Evolutionary conservation across 2,797 vertebrate species (phyloP), one percentile per base, ranked within the genome.

Genomic region (Sternarchorhynchus goeldii): DNA sequence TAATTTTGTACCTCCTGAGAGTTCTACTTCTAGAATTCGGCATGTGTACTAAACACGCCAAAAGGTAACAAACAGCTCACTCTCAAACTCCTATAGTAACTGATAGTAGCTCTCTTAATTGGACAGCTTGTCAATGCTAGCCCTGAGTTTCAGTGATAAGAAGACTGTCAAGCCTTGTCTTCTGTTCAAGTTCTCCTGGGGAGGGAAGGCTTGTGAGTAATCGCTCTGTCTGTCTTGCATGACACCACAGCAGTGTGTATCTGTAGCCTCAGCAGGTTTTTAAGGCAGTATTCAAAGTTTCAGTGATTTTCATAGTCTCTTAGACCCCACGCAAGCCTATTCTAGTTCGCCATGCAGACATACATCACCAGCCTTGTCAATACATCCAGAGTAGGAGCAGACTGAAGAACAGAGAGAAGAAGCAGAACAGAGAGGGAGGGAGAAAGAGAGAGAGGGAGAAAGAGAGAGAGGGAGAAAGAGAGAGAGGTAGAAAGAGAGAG

Each of bases 231-330:
- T 18, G 32, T 65, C 53, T 68, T 59, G 39, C 56, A 5, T 64
- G 10, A 25, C 62, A 66, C 41, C 5, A 12, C 21, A 18, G 63
- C 73, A 57, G 36, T 36, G 14, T 58, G 36, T 65, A 70, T 73
- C 69, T 78, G 76, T 78, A 79, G 41, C 39, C 67, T 79, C 39
- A 75, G 60, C 62, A 64, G 67, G 34, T 85, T 76, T 84, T 84
- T 78, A 82, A 84, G 70, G 84, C 73, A 78, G 79, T 68, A 78
- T 77, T 86, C 69, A 65, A 50, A 60, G 34, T 67, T 45, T 75
- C 56, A 59, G 31, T 50, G 76, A 69, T 68, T 83, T 83, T 76
- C 78, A 83, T 82, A 17, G 31, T 76, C 80, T 80, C 59, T 81
- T 68, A 14, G 55, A 84, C 82, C 80, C 50, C 77, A 32, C 50